These are phyloP conservation scores for Pristionchus exspectatus DNA, from an alignment of 2,888 invertebrate genomes.

Conservation along the genomic window DNA sequence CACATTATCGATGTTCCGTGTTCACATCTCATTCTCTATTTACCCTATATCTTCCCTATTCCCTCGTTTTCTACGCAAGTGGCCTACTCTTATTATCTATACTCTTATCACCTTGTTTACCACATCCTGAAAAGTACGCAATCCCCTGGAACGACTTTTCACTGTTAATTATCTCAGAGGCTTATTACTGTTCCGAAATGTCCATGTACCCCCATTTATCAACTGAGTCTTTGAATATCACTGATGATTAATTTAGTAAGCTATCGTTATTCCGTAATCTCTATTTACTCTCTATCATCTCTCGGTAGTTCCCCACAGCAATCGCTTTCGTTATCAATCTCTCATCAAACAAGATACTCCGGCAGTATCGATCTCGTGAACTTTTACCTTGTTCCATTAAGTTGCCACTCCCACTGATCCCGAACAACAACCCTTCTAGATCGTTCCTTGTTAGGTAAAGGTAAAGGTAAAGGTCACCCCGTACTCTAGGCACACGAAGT, in stretches of 20 bases:
- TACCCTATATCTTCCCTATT: not conserved
- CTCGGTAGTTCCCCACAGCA: not conserved
- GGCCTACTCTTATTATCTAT: too few relatives aligned
- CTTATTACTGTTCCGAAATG: too few relatives aligned
- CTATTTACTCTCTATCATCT: not conserved
- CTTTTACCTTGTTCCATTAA: not conserved
- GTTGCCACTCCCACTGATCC: not conserved
- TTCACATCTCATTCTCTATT: not conserved
- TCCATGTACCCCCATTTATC: too few relatives aligned
- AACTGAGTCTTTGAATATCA: too few relatives aligned
- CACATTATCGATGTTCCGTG: not conserved
- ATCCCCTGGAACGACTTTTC: too few relatives aligned
- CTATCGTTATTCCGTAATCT: not conserved
- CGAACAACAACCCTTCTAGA: not conserved
- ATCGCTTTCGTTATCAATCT: not conserved
- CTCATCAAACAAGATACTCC: not conserved
- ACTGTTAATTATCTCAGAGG: too few relatives aligned
- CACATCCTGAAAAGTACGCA: too few relatives aligned
- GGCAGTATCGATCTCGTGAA: not conserved
- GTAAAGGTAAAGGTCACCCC: too few relatives aligned
- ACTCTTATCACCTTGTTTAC: too few relatives aligned
- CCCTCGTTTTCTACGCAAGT: too few relatives aligned
- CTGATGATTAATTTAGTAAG: not conserved
- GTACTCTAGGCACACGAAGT: too few relatives aligned
- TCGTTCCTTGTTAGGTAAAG: not conserved